A percentile compares a stretch with the other conserved stretches of the same genome.
These are phyloP conservation scores for Holothuria glaberrima DNA, from an alignment of 35 echinoderm and acorn worm species.

Conservation along the genomic window DNA sequence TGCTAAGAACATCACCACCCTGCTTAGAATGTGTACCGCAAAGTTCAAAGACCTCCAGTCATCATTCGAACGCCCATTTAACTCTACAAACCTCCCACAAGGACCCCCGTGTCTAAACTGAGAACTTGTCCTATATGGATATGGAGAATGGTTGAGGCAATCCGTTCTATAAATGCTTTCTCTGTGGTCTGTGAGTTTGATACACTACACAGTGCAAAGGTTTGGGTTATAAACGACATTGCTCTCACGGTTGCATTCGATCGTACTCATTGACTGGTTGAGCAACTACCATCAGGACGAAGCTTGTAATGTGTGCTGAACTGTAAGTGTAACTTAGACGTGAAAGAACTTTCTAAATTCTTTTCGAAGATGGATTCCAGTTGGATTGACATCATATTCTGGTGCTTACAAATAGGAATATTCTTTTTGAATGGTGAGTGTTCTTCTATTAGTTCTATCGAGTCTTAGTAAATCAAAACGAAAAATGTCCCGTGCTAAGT, in stretches of 20 bases:
- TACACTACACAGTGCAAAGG: no score
- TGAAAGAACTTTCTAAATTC: neutral
- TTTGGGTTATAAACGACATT: slow-evolving; percentile 1
- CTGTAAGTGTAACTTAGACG: no score
- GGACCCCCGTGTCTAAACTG: no score
- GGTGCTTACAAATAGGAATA: slow-evolving; percentile 19
- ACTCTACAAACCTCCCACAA: no score
- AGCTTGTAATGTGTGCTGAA: no score
- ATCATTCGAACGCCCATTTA: neutral
- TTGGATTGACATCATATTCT: slow-evolving; percentile 9
- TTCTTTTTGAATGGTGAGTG: slow-evolving; percentile 18
- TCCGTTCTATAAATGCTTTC: slow-evolving; percentile 5
- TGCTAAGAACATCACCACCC: no score
- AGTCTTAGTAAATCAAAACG: no score
- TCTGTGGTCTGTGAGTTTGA: neutral
- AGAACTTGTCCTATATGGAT: neutral
- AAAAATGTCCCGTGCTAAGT: no score
- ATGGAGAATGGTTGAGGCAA: neutral
- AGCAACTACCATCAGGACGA: slow-evolving; percentile 1
- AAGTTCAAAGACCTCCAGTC: neutral
- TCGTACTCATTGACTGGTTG: no score
- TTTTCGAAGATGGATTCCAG: slow-evolving; percentile 14
- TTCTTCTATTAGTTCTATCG: no score
- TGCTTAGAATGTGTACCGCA: no score
- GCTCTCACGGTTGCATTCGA: slow-evolving; percentile 27